These are phyloP conservation scores for Palaemon carinicauda DNA, from an alignment of 1,140 invertebrate genomes.

Conservation along the genomic window DNA sequence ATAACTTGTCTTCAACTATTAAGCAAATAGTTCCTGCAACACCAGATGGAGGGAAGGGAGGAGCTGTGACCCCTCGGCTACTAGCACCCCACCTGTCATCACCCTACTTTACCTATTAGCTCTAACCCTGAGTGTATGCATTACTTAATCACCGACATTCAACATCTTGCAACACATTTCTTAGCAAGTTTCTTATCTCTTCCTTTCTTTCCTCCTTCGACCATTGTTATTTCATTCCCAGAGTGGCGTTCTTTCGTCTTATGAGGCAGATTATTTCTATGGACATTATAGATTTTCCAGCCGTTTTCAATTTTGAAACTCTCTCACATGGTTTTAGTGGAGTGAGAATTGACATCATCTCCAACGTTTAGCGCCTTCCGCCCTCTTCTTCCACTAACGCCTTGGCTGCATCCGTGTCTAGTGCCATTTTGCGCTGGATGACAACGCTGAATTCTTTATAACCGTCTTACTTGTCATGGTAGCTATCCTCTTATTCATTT, in stretches of 20 bases:
- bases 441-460: background rate
- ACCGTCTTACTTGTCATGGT: background rate
- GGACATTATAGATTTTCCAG: background rate
- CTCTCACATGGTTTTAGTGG: slow-evolving; percentile 41
- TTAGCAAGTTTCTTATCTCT: no score
- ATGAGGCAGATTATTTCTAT: background rate
- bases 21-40: no score
- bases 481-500: background rate
- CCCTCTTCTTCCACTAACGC: slow-evolving; percentile 50
- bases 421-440: background rate
- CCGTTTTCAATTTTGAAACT: slow-evolving; percentile 27
- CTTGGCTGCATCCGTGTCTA: slow-evolving; percentile 19
- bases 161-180: no score
- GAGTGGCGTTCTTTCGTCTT: background rate
- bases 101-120: no score
- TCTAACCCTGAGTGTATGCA: no score
- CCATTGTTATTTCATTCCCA: no score
- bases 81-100: no score
- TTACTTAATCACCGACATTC: no score
- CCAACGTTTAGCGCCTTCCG: slow-evolving; percentile 50
- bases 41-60: no score
- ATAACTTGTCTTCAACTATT: no score
- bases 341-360: slow-evolving; percentile 55
- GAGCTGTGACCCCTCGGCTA: no score
- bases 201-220: no score